Conservation (phyloP, 2,888 invertebrate species). For the Parnassius apollo region DNA sequence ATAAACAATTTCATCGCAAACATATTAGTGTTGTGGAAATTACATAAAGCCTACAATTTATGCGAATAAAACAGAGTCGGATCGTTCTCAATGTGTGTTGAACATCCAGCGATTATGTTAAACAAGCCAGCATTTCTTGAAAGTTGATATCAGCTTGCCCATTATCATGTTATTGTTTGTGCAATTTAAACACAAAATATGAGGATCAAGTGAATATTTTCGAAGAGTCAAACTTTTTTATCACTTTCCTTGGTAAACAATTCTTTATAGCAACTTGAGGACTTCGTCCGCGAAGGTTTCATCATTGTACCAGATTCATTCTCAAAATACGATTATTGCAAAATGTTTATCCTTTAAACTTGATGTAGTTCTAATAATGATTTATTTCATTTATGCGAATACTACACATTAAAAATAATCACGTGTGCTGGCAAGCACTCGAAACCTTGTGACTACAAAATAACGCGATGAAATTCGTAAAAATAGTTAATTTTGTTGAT, state of each 20-base stretch:
- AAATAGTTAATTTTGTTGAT: no score
- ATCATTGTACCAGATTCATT: background rate
- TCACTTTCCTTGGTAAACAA: slow-evolving; percentile 4
- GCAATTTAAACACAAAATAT: background rate
- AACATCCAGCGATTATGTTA: slow-evolving; percentile 33
- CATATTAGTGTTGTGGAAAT: no score
- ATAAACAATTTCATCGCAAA: no score
- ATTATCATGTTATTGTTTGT: slow-evolving; percentile 28
- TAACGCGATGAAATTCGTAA: no score
- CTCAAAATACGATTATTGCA: background rate
- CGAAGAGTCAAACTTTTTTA: slow-evolving; percentile 2
- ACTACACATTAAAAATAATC: no score
- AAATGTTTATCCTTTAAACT: no score
- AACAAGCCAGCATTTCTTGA: slow-evolving; percentile 34
- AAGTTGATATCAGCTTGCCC: slow-evolving; percentile 29
- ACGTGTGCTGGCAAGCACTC: no score
- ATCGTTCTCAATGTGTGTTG: slow-evolving; percentile 16
- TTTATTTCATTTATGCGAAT: no score
- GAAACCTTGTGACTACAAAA: no score
- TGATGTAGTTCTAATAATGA: no score
- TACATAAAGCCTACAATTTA: no score
- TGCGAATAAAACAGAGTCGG: no score
- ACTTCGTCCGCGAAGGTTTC: background rate
- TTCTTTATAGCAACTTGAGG: background rate
- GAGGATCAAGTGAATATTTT: background rate